Base-by-base conservation (phyloP, 2,797 vertebrate genomes). In the Scleropages formosus region DNA sequence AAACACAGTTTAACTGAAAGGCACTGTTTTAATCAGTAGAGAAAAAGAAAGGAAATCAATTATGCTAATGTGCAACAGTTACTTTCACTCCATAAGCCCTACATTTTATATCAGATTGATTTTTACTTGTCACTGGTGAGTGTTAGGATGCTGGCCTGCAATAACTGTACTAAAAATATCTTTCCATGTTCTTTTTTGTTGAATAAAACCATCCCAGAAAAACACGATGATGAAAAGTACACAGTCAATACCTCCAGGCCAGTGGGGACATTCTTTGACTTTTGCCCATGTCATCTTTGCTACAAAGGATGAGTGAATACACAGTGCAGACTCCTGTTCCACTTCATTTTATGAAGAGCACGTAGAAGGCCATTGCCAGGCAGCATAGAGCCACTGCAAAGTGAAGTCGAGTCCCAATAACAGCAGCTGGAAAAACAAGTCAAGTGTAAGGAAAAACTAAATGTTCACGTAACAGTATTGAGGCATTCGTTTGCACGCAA, bases 351-450 rank as follows among this genome's bases (percentile, higher is more conserved):
- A 96, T 88, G 82, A 96, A 93, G 70, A 97, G 80, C 56, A 97
- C 80, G 0, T 98, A 98, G 87, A 96, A 93, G 12, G 93, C 95
- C 95, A 96, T 96, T 47, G 87, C 85, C 84, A 96, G 49, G 73
- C 95, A 97, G 84, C 94, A 93, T 4, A 93, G 61, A 0, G 96
- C 93, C 79, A 98, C 95, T 0, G 92, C 90, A 26, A 95, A 85
- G 53, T 97, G 96, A 73, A 98, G 94, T 65, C 96, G 91, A 24
- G 94, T 95, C 78, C 97, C 96, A 11, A 98, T 98, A 81, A 98
- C 86, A 10, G 96, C 94, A 66, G 95, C 96, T 98, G 80, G 56
- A 46, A n/a, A 49, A 49, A 16, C 47, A 49, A 56, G 15, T 26
- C 22, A 56, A 51, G 26, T 20, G 47, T 47, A 51, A 24, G 47